phyloP scores from a whole-genome alignment of 2,113 vertebrate genomes.

The Pterophyllum scalare region DNA sequence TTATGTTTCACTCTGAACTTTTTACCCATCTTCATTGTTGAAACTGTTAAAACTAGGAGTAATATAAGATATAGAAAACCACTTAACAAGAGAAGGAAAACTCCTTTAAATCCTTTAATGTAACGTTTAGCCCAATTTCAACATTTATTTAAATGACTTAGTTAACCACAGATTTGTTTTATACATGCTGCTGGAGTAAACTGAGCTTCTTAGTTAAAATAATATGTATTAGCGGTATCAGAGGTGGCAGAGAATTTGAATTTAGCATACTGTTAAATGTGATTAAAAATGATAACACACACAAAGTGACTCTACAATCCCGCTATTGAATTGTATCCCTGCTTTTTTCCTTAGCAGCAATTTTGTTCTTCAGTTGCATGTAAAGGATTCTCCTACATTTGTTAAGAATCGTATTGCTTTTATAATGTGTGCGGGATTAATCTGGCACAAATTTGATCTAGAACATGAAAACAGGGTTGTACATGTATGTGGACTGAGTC shows the following conservation, averaged over 20 bases:
- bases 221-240: neutral
- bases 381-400: neutral
- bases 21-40: slow-evolving; percentile 57
- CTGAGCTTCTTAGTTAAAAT: neutral
- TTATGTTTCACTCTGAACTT: slow-evolving; percentile 66
- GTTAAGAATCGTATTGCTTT: neutral
- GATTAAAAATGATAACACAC: neutral
- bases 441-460: too few relatives aligned
- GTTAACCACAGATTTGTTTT: neutral
- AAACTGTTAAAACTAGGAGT: slow-evolving; percentile 15
- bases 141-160: neutral
- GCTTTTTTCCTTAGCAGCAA: neutral
- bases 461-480: neutral
- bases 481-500: too few relatives aligned
- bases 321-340: neutral
- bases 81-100: slow-evolving; percentile 3
- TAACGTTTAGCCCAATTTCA: neutral
- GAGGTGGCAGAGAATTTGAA: neutral
- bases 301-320: too few relatives aligned
- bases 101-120: slow-evolving; percentile 29
- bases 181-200: neutral
- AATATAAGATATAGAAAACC: slow-evolving; percentile 22
- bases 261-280: too few relatives aligned
- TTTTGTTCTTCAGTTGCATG: neutral
- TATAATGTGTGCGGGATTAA: too few relatives aligned